Base-by-base conservation (phyloP, 2,888 invertebrate genomes). In the Neoaliturus tenellus region DNA sequence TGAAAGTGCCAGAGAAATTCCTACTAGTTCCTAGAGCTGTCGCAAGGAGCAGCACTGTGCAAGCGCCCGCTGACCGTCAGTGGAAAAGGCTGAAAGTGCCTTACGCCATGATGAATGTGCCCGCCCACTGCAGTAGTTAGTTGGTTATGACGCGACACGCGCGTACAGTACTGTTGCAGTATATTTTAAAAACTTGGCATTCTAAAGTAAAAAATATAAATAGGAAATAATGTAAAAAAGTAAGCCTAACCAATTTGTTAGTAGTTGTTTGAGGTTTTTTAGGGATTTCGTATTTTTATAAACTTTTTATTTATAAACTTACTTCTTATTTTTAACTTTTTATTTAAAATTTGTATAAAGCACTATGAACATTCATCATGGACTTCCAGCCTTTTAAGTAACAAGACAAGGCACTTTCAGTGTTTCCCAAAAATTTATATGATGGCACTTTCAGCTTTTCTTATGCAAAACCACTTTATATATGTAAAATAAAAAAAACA, bases 101-200 rank as follows among this genome's bases (percentile, higher is more conserved):
- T n/a, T 28, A 67, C 82, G 28, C 82, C 71, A 82, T 82, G 39
- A 82, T 82, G 82, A 69, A 82, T 82, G 82, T 82, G 82, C 82
- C 82, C 41, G 55, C 28, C 23, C 35, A 39, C 25, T 81, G 67
- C n/a, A 71, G 51, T 44, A 44, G 14, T n/a, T 8, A 23, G 25
- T 75, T 33, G 12, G 8, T 69, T 35, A 4, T 48, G 48, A 4
- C 17, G 48, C 39, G 6, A 4, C 69, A n/a, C n/a, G 33, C 4
- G 69, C 35, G 33, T 10, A n/a, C 8, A 17, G 8, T 3, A 33
- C 10, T 69, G 69, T 69, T 69, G 69, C 69, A 48, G 28, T n/a
- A 80, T 48, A 48, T 4, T 41, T 33, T 25, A 28, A 14, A 25
- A 48, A 48, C 44, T n/a, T n/a, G n/a, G n/a, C n/a, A n/a, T n/a